phyloP scores from a whole-genome alignment of 2,113 vertebrate species.

The Burhinus oedicnemus region DNA sequence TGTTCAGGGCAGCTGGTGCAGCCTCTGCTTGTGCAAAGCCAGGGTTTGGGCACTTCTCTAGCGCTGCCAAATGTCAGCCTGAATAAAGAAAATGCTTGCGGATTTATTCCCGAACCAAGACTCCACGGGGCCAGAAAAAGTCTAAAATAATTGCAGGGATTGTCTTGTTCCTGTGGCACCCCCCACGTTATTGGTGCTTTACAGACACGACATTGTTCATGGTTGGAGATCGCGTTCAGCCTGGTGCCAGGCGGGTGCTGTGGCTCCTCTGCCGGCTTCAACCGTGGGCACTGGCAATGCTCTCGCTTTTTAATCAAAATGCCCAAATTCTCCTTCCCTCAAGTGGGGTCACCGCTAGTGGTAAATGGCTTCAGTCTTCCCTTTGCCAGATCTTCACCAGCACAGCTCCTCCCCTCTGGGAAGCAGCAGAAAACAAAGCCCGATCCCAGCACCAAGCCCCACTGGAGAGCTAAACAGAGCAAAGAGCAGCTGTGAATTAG shows the following conservation, averaged over 20 bases:
- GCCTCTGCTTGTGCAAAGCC: not conserved
- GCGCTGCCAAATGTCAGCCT: not conserved
- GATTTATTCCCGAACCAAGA: not conserved
- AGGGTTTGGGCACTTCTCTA: rapidly evolving
- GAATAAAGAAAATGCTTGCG: not conserved
- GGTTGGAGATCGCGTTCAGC: not conserved
- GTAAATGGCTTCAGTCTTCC: not conserved
- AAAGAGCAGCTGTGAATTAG: not conserved
- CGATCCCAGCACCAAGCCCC: not conserved
- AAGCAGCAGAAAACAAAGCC: not conserved
- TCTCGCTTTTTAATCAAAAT: not conserved
- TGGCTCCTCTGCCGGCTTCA: rapidly evolving
- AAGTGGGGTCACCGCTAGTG: not conserved
- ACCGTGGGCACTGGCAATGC: not conserved
- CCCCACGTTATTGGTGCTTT: rapidly evolving
- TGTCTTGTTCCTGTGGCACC: not conserved
- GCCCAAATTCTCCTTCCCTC: not conserved
- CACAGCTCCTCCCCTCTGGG: not conserved
- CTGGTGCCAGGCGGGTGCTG: not conserved
- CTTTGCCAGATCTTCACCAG: not conserved
- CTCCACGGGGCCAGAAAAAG: not conserved
- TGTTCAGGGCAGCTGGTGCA: not conserved
- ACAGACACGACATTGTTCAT: not conserved
- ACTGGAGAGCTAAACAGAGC: not conserved
- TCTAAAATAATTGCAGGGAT: not conserved